These are phyloP conservation scores for Plemyria rubiginata DNA, from an alignment of 2,888 invertebrate species.

Conservation along the genomic window DNA sequence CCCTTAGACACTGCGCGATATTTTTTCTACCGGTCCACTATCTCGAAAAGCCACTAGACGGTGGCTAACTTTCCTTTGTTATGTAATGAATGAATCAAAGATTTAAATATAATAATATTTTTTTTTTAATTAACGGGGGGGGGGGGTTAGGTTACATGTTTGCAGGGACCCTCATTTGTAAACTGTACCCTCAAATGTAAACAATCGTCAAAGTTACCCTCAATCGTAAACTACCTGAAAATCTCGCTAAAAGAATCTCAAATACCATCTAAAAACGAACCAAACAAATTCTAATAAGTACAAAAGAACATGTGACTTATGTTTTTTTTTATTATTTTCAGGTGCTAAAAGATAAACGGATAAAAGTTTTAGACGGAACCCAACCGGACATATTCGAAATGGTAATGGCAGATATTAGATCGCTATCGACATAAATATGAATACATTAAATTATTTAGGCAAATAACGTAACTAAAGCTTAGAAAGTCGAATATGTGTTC, in stretches of 20 bases:
- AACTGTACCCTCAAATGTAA: neutral
- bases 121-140: too few relatives aligned
- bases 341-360: conserved; percentile 48
- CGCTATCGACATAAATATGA: conserved; percentile 11
- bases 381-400: conserved; percentile 45
- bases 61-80: too few relatives aligned
- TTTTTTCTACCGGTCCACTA: too few relatives aligned
- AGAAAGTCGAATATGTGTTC: neutral
- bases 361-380: conserved; percentile 60
- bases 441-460: conserved; percentile 2
- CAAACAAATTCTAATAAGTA: neutral
- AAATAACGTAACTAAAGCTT: neutral
- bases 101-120: too few relatives aligned
- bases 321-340: conserved; percentile 16
- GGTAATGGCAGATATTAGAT: conserved; percentile 53
- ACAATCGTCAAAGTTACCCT: neutral
- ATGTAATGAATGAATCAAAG: too few relatives aligned
- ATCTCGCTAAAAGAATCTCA: neutral
- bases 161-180: too few relatives aligned
- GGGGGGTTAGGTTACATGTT: too few relatives aligned
- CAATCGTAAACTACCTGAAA: neutral
- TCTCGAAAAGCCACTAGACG: too few relatives aligned
- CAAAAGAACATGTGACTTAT: neutral
- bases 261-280: neutral
- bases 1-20: too few relatives aligned